Conservation (phyloP, 2,113 vertebrate species). For the Geococcyx californianus region DNA sequence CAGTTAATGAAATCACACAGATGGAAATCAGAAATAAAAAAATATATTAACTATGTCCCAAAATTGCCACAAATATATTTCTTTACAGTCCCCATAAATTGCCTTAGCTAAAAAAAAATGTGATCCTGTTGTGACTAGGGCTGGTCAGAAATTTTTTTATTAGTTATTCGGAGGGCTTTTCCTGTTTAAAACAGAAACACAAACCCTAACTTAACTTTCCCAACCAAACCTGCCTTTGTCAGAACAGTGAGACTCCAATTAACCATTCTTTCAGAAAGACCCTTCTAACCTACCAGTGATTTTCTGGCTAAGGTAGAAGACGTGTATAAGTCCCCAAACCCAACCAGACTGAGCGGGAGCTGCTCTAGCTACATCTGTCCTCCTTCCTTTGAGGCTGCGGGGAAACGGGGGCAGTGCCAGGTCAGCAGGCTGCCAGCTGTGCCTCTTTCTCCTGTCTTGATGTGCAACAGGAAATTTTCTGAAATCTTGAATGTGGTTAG, state of each 20-base stretch:
- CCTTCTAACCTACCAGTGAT: not conserved
- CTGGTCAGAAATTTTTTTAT: not conserved
- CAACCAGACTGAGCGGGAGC: not conserved
- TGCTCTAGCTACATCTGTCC: not conserved
- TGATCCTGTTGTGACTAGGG: not conserved
- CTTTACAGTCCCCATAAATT: not conserved
- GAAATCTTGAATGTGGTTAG: not conserved
- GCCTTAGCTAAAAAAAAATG: not conserved
- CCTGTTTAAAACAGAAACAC: not conserved
- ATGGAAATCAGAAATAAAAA: constrained; percentile 38
- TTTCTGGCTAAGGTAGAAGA: not conserved
- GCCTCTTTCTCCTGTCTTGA: not conserved
- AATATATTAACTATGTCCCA: not conserved
- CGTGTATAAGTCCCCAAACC: accelerated
- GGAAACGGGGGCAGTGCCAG: not conserved
- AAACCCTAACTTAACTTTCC: not conserved
- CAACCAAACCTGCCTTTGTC: not conserved
- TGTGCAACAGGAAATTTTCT: not conserved
- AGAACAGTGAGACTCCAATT: not conserved
- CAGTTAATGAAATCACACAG: constrained; percentile 60
- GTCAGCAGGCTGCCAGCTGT: not conserved
- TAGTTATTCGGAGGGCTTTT: not conserved
- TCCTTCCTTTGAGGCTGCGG: not conserved
- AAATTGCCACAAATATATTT: not conserved
- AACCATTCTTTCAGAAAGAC: not conserved